These are phyloP conservation scores for Tachysurus fulvidraco DNA, from an alignment of 2,113 vertebrate species.

Conservation along the genomic window DNA sequence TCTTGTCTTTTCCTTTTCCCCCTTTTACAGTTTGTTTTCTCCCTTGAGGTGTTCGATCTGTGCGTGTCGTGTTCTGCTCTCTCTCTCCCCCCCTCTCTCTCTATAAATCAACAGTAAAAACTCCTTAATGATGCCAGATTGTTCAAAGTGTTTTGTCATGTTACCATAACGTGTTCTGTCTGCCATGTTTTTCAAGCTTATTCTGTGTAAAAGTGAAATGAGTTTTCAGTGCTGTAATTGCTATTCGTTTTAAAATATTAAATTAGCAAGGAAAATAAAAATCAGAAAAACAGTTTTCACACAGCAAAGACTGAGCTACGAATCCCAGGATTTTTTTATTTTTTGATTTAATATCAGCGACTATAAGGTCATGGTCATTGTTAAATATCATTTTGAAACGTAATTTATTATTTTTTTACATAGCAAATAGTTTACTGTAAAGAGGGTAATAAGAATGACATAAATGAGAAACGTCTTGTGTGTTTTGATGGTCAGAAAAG, in stretches of 20 bases:
- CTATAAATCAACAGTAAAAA: background rate
- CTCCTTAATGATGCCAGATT: background rate
- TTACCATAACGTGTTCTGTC: background rate
- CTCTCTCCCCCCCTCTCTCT: background rate
- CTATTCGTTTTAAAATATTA: background rate
- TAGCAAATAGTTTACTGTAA: background rate
- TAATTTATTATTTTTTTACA: background rate
- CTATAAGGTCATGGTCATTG: background rate
- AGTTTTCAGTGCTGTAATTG: background rate
- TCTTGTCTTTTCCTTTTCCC: background rate
- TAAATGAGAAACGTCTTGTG: background rate
- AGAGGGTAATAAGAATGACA: background rate
- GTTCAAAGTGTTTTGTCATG: background rate
- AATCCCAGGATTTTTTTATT: too few species aligned
- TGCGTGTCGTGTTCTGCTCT: background rate
- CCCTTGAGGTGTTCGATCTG: background rate
- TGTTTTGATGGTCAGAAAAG: background rate
- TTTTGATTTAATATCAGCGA: background rate
- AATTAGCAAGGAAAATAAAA: too few species aligned
- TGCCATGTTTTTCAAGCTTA: background rate
- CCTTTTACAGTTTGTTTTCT: conserved; percentile 10
- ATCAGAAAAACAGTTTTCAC: too few species aligned
- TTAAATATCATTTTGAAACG: background rate
- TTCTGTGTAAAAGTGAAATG: too few species aligned
- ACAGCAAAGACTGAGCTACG: background rate